Evolutionary conservation across 2,797 vertebrate species (phyloP), one percentile per base, ranked within the genome.

Genomic region (Gymnoscopelus braueri): DNA sequence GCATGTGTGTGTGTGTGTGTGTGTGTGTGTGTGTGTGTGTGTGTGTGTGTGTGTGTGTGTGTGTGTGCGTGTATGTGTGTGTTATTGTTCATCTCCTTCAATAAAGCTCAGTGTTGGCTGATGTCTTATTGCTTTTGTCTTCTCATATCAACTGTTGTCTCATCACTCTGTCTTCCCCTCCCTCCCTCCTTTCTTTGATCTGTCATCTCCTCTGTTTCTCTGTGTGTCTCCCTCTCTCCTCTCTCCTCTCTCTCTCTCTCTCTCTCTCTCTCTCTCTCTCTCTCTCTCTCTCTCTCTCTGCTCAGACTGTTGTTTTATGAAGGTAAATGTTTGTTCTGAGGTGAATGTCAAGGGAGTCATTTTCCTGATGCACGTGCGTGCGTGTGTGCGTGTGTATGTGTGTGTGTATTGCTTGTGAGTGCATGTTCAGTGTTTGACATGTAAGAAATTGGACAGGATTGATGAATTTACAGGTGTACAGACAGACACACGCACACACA

Each of bases 91-190:
- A 63, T 78, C 69, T 55, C 71, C 77, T 79, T 73, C 70, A 84
- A 81, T 84, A 83, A 89, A 67, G 83, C 72, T 74, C 67, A 13
- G 76, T 89, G 85, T 88, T 91, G 90, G 78, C 80, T 78, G 78
- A 80, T 50, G 67, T 64, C 53, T 87, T 92, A 89, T 88, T 90
- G 80, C 79, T 81, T 90, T 91, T 88, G 83, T 87, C 79, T 91
- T 86, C 87, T 89, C 84, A 85, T 88, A 90, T 90, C 75, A 44
- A 44, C 39, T 44, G 39, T 24, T 11, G 2, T 48, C 39, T 48
- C 39, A 4, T 10, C 77, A 86, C 23, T 15, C 13, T 55, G 6
- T 19, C 32, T 39, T 47, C 23, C 39, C 23, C 13, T 11, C 44
- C 48, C 19, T 9, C 15, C 52, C 19, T 15, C 14, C 19, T 4